A percentile compares a stretch with the other conserved stretches of the same genome.
Conservation (phyloP, 2,888 invertebrate species). For the Sarcophaga rosellei region DNA sequence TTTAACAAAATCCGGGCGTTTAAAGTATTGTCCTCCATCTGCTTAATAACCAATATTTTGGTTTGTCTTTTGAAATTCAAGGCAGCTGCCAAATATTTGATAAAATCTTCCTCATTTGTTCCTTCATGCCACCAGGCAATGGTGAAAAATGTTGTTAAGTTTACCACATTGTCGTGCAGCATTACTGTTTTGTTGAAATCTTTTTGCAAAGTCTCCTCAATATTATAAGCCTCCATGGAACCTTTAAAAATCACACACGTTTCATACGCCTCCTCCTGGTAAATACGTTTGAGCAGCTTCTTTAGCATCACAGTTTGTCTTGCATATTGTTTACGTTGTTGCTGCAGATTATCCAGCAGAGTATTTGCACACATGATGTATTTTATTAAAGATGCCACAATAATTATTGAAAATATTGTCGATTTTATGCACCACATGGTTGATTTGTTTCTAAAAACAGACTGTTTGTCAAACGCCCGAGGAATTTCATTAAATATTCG, state of each 20-base stretch:
- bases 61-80: constrained; percentile 35
- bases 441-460: constrained; percentile 35
- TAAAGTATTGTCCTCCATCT: neutral
- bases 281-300: constrained; percentile 15
- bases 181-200: constrained; percentile 1
- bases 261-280: constrained; percentile 4
- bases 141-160: constrained; percentile 7
- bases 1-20: neutral
- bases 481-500: constrained; percentile 15
- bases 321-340: neutral
- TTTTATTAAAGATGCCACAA: constrained; percentile 1
- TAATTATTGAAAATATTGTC: constrained; percentile 13
- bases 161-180: neutral
- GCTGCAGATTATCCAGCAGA: neutral
- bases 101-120: neutral
- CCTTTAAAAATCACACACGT: constrained; percentile 29
- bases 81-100: neutral
- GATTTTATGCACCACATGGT: constrained; percentile 37
- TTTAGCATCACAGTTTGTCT: neutral
- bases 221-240: neutral
- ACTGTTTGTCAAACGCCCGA: constrained; percentile 27
- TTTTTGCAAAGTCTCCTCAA: constrained; percentile 30
- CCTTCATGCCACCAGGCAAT: constrained; percentile 34
- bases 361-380: neutral
- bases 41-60: constrained; percentile 40